phyloP scores from a whole-genome alignment of 2,113 vertebrate genomes.

The Rhizomys pruinosus region DNA sequence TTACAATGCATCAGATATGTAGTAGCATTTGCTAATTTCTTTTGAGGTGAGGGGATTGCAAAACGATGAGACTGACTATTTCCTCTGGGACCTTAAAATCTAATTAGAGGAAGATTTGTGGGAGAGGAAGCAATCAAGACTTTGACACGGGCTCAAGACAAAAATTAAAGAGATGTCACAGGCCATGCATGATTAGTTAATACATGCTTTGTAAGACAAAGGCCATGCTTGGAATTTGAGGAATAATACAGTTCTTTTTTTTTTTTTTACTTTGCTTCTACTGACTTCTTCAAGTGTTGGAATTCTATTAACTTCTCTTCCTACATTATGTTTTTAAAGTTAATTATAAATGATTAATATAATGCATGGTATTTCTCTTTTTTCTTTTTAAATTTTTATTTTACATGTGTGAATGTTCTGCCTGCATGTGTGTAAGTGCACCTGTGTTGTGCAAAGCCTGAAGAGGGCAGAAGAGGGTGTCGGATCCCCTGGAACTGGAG shows the following conservation, averaged over 20 bases:
- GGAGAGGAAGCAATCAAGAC: constrained; percentile 32
- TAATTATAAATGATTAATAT: neutral
- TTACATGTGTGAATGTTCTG: neutral
- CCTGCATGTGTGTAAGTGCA: no score
- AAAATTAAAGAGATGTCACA: neutral
- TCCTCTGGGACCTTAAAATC: neutral
- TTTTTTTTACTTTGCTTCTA: neutral
- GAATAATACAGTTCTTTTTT: neutral
- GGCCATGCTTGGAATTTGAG: constrained; percentile 10
- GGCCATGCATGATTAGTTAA: neutral
- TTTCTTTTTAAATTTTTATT: neutral
- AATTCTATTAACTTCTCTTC: neutral
- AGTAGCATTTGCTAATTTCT: neutral
- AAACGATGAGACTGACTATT: neutral
- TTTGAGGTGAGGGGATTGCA: neutral
- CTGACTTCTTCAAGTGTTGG: neutral
- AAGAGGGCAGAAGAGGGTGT: no score
- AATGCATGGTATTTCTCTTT: neutral
- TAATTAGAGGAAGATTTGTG: neutral
- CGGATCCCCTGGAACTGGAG: no score
- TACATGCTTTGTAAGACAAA: constrained; percentile 1
- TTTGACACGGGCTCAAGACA: constrained; percentile 9
- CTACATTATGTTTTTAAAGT: constrained; percentile 25
- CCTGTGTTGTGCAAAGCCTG: no score
- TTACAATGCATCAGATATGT: neutral